phyloP scores from a whole-genome alignment of 2,888 invertebrate genomes.

The Megastigmus dorsalis region DNA sequence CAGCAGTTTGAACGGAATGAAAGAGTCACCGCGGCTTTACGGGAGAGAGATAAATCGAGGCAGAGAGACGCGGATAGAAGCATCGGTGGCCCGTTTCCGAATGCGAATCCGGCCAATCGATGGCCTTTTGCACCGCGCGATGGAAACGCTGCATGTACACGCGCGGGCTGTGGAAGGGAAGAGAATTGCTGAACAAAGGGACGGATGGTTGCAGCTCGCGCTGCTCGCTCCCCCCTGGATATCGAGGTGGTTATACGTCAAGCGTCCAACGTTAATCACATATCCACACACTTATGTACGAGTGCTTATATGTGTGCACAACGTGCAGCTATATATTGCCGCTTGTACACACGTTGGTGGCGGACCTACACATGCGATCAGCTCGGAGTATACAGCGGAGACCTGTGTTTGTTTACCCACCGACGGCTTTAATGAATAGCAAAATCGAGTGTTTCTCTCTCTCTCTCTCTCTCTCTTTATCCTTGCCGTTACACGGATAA shows the following conservation, averaged over 20 bases:
- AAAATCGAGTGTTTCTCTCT: constrained; percentile 62
- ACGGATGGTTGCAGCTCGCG: constrained; percentile 42
- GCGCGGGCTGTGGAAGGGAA: constrained; percentile 41
- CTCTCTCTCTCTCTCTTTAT: neutral
- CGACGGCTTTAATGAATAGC: constrained; percentile 69
- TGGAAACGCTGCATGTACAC: constrained; percentile 20
- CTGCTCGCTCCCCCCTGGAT: constrained; percentile 55
- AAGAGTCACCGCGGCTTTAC: constrained; percentile 33
- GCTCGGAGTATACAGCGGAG: no score
- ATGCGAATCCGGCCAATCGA: constrained; percentile 63
- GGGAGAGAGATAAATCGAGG: constrained; percentile 35
- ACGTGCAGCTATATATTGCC: constrained; percentile 29
- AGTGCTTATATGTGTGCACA: neutral
- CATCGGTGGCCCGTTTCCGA: constrained; percentile 55
- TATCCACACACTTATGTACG: constrained; percentile 63
- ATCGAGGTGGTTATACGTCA: constrained; percentile 64
- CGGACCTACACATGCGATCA: no score
- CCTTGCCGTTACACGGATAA: constrained; percentile 24
- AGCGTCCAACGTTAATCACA: constrained; percentile 71
- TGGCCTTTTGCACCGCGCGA: constrained; percentile 57
- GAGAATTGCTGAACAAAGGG: constrained; percentile 48
- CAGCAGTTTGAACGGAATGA: constrained; percentile 27
- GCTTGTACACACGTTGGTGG: no score
- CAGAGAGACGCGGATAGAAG: neutral
- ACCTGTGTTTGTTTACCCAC: constrained; percentile 67